These are phyloP conservation scores for Amiota minor DNA, from an alignment of 2,888 invertebrate genomes.

Conservation along the genomic window DNA sequence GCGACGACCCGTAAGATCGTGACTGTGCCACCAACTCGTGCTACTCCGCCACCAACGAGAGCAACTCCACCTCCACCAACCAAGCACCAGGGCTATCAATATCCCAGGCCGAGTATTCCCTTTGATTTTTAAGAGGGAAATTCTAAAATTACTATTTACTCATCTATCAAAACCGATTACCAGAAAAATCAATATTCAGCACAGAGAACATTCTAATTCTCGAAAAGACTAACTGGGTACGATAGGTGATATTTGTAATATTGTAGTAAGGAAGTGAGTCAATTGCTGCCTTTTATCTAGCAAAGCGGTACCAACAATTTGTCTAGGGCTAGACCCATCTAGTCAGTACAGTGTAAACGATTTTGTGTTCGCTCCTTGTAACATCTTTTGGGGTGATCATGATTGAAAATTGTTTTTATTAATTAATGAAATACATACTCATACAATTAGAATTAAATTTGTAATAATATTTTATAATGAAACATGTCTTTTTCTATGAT, in stretches of 20 bases:
- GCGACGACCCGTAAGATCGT: slow-evolving; percentile 44
- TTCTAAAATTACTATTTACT: slow-evolving; percentile 33
- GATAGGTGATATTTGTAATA: slow-evolving; percentile 46
- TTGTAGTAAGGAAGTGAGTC: slow-evolving; percentile 46
- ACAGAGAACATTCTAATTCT: slow-evolving; percentile 26
- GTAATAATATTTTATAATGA: slow-evolving; percentile 22
- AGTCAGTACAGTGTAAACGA: slow-evolving; percentile 69
- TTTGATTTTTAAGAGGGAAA: slow-evolving; percentile 61
- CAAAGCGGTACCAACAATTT: slow-evolving; percentile 67
- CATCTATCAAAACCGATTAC: slow-evolving; percentile 42
- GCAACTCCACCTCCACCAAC: slow-evolving; percentile 53
- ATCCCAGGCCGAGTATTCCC: slow-evolving; percentile 65
- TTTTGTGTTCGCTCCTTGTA: slow-evolving; percentile 51
- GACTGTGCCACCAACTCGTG: slow-evolving; percentile 31
- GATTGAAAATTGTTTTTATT: slow-evolving; percentile 59
- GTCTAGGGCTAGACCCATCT: slow-evolving; percentile 73
- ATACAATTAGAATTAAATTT: slow-evolving; percentile 52
- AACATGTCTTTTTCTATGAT: slow-evolving; percentile 21
- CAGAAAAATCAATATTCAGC: slow-evolving; percentile 16
- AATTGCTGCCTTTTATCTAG: slow-evolving; percentile 63
- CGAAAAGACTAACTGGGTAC: slow-evolving; percentile 30
- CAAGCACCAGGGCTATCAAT: slow-evolving; percentile 63
- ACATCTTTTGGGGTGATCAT: slow-evolving; percentile 52
- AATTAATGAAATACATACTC: slow-evolving; percentile 61
- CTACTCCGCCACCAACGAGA: slow-evolving; percentile 39